A percentile compares a stretch with the other conserved stretches of the same genome.
These are phyloP conservation scores for Parelbella ahira DNA, from an alignment of 2,888 invertebrate species.

Conservation along the genomic window DNA sequence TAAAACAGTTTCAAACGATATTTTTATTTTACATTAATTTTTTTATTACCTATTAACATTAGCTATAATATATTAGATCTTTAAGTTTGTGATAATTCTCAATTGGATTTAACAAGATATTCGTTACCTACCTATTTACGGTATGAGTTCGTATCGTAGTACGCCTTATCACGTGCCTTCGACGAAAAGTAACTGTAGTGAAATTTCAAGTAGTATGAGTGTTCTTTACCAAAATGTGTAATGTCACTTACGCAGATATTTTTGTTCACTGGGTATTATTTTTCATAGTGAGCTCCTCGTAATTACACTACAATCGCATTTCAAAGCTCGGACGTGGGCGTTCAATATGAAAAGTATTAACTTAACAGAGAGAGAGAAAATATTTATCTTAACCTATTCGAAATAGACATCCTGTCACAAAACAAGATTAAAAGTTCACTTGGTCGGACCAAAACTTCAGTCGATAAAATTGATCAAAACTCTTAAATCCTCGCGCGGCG, in stretches of 20 bases:
- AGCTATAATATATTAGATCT: conserved; percentile 77
- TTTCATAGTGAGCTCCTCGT: background rate
- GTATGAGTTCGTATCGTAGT: conserved; percentile 38
- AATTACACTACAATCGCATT: conserved; percentile 20
- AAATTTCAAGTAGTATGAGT: conserved; percentile 10
- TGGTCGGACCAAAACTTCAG: conserved; percentile 81
- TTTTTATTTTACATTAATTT: conserved; percentile 65
- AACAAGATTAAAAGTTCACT: conserved; percentile 78
- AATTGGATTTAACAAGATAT: conserved; percentile 77
- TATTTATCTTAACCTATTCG: conserved; percentile 64
- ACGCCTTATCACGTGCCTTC: conserved; percentile 18
- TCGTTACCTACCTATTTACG: conserved; percentile 74
- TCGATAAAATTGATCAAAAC: conserved; percentile 76
- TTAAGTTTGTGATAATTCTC: conserved; percentile 73
- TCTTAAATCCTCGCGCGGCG: conserved; percentile 43
- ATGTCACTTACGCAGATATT: conserved; percentile 6
- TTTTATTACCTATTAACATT: conserved; percentile 77
- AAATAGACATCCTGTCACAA: conserved; percentile 70
- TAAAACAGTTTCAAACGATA: conserved; percentile 76
- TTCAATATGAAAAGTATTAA: conserved; percentile 34
- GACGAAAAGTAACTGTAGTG: conserved; percentile 20
- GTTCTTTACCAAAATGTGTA: conserved; percentile 7
- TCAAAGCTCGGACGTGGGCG: conserved; percentile 20
- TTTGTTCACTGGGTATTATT: conserved; percentile 9
- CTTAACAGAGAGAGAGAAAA: conserved; percentile 64